phyloP scores from a whole-genome alignment of 1,140 invertebrate species.

The Tribolium madens region DNA sequence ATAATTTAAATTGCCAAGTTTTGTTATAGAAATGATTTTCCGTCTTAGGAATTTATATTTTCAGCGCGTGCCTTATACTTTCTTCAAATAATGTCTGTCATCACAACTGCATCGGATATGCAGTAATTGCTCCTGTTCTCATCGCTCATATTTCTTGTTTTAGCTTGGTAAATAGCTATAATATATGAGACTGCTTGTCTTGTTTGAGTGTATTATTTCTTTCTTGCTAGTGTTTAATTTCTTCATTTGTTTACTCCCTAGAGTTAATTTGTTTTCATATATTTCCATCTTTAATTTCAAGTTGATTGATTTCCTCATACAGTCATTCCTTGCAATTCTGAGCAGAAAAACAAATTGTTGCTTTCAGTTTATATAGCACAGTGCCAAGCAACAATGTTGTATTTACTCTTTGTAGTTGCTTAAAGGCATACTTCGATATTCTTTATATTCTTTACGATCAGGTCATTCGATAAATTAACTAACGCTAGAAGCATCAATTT shows the following conservation, averaged over 20 bases:
- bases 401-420: background rate
- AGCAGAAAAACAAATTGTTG: background rate
- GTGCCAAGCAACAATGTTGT: background rate
- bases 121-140: background rate
- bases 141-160: background rate
- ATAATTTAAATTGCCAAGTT: background rate
- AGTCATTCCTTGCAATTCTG: background rate
- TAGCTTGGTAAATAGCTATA: background rate
- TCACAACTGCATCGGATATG: background rate
- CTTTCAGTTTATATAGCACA: background rate
- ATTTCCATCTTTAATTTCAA: background rate
- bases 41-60: too few species aligned
- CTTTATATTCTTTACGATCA: background rate
- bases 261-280: background rate
- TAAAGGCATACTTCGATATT: background rate
- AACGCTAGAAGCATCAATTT: background rate
- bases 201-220: background rate
- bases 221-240: background rate
- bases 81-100: background rate
- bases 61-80: background rate
- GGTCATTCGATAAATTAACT: background rate
- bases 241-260: background rate
- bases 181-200: background rate
- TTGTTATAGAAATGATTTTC: too few species aligned
- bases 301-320: background rate